Conservation (phyloP, 2,113 vertebrate genomes). For the Ammospiza caudacuta region DNA sequence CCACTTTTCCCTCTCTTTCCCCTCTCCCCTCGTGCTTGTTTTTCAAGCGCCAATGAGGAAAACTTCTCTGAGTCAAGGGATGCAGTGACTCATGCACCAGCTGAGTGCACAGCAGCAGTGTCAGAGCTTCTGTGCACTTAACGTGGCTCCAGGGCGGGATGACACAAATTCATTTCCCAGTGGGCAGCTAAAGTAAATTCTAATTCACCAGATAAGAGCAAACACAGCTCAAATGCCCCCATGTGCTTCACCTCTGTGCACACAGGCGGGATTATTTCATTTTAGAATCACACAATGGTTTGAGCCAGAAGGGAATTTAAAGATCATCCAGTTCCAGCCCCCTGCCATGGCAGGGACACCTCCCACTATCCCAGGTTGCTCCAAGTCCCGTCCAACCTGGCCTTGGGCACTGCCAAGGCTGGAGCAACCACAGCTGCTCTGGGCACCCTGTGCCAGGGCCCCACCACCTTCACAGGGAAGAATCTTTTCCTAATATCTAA, state of each 20-base stretch:
- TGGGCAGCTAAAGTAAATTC: slow-evolving; percentile 4
- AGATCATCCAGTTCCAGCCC: not conserved
- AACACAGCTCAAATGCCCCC: not conserved
- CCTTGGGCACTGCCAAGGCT: not conserved
- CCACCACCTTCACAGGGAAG: accelerated
- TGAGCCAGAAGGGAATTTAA: not conserved
- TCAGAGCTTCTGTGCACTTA: not conserved
- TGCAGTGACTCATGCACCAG: not conserved
- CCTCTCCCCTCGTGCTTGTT: not conserved
- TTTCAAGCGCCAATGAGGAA: not conserved
- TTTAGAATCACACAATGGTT: not conserved
- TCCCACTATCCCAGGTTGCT: accelerated
- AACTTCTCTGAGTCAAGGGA: not conserved
- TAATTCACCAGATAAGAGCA: not conserved
- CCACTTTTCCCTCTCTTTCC: not conserved
- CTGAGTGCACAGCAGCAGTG: not conserved
- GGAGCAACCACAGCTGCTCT: not conserved
- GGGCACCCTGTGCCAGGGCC: not conserved
- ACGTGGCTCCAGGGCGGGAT: not conserved
- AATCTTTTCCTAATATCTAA: not conserved
- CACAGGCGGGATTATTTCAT: not conserved
- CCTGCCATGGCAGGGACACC: not conserved
- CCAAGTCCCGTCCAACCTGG: accelerated
- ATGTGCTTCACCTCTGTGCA: not conserved
- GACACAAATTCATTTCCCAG: not conserved